A percentile compares a stretch with the other conserved stretches of the same genome.
phyloP scores from a whole-genome alignment of 2,888 invertebrate species.

The Spisula solida region DNA sequence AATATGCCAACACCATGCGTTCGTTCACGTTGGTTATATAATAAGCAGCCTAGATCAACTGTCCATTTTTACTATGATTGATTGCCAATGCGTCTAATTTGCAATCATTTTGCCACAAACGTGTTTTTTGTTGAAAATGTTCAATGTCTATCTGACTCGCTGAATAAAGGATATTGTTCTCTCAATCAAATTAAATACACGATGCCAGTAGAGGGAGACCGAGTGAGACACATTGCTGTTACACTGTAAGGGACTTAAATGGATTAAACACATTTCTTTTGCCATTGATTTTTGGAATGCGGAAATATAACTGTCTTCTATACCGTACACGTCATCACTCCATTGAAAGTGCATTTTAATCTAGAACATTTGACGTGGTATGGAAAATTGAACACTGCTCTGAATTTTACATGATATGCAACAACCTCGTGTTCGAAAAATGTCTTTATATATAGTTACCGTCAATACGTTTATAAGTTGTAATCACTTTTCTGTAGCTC shows the following conservation, averaged over 20 bases:
- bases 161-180: neutral
- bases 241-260: conserved; percentile 1
- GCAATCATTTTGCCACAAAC: neutral
- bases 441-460: no score
- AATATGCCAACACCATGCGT: neutral
- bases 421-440: no score
- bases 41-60: neutral
- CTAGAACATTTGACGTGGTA: no score
- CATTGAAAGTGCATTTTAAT: no score
- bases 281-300: neutral
- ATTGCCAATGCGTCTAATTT: conserved; percentile 2
- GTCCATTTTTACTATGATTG: neutral
- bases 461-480: no score
- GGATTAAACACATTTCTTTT: neutral
- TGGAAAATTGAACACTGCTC: no score
- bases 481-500: no score
- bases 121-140: neutral
- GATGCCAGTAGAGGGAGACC: neutral
- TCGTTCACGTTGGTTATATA: neutral
- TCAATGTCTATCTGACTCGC: neutral
- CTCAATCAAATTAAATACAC: neutral
- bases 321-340: no score
- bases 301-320: neutral
- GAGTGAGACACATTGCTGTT: neutral
- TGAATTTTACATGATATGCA: no score